A percentile compares a stretch with the other conserved stretches of the same genome.
These are phyloP conservation scores for Sebastes miniatus DNA, from an alignment of 2,797 vertebrate species.

Conservation along the genomic window DNA sequence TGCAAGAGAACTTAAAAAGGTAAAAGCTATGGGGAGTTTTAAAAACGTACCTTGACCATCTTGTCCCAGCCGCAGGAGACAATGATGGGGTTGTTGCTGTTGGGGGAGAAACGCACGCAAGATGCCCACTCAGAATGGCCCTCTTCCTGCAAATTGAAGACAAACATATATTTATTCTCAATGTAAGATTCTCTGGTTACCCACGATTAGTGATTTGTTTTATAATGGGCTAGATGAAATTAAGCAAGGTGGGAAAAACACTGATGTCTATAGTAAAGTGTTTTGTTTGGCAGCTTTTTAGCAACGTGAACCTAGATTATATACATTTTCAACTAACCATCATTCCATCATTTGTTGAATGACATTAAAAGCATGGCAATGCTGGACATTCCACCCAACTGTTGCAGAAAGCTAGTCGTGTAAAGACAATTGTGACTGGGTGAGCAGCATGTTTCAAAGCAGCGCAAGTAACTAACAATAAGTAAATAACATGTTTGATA, in stretches of 20 bases:
- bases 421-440: not conserved
- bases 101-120: conserved; percentile 94
- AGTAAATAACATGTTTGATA: too few species aligned
- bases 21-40: not conserved
- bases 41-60: conserved; percentile 89
- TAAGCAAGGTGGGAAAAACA: not conserved
- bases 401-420: not conserved
- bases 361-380: too few species aligned
- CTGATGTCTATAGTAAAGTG: not conserved
- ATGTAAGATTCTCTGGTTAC: not conserved
- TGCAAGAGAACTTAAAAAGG: not conserved
- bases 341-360: not conserved
- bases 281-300: not conserved
- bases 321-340: not conserved
- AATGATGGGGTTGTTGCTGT: conserved; percentile 97
- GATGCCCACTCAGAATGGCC: conserved; percentile 94
- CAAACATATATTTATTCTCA: not conserved
- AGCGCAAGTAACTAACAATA: too few species aligned
- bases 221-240: not conserved
- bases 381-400: too few species aligned
- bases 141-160: conserved; percentile 84
- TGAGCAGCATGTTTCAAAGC: not conserved
- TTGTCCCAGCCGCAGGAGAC: conserved; percentile 98
- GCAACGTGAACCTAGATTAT: not conserved
- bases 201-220: too few species aligned